Evolutionary conservation across 2,888 invertebrate genomes (phyloP), one percentile per base, ranked within the genome.

Genomic region (Drosophila austrosaltans): DNA sequence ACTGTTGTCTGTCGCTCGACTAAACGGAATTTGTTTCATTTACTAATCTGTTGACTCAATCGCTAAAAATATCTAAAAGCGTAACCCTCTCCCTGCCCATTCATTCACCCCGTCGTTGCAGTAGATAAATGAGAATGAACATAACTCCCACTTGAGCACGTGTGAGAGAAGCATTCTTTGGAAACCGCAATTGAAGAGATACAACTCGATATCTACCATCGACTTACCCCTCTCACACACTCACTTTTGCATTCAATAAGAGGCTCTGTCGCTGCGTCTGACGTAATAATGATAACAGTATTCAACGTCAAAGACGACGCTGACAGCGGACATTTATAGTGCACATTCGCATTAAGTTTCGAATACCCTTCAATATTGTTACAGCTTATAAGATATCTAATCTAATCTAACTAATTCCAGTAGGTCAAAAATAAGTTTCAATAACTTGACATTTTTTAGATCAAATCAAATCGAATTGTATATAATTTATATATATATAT

Each of bases 61-160:
- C 63, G 64, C 65, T 84, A 81, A 70, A 67, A 61, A 42, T 53
- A 57, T 16, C 2, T 39, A 48, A 72, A 22, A 25, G n/a, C 28
- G 40, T 30, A 25, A 28, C 2, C 30, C n/a, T 59, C 42, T n/a
- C n/a, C 12, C n/a, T 16, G 16, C 42, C 73, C 64, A 48, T 66
- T 39, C 30, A 66, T 53, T 53, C 39, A 36, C 58, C 66, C 53
- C 28, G 30, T 63, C 54, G 20, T 73, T 39, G 54, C 32, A 10
- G 3, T 10, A 30, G 10, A 25, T 36, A 28, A 32, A 58, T 53
- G 36, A 36, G 36, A 36, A 36, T 10, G 2, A 10, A 71, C 22
- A 22, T 22, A 74, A 68, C 76, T 30, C 76, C 76, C 70, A 75
- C 72, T 72, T 72, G 10, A 44, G 76, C 72, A 72, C 72, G 72